Evolutionary conservation across 2,113 vertebrate genomes (phyloP).

Genomic region (Erinaceus europaeus): DNA sequence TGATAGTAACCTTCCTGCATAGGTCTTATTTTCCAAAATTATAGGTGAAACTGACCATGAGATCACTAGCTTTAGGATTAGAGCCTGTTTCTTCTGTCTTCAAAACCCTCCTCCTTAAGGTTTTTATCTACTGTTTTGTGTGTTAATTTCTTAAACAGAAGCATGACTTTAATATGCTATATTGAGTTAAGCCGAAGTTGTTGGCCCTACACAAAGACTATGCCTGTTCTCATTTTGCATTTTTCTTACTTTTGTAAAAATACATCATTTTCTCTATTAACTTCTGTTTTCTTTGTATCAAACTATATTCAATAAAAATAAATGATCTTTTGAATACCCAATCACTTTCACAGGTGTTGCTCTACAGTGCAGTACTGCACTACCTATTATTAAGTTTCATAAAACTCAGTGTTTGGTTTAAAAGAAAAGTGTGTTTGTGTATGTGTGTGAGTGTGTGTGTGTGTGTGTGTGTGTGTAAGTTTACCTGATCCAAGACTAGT

Average conservation of each 20-base stretch:
- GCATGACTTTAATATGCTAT: background rate
- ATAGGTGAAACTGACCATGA: background rate
- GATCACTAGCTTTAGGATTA: background rate
- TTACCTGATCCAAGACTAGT: background rate
- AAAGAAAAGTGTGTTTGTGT: too few species aligned
- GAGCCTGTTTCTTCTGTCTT: background rate
- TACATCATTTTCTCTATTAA: background rate
- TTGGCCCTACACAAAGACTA: background rate
- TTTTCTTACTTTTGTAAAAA: background rate
- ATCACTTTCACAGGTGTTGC: background rate
- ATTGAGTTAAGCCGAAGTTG: background rate
- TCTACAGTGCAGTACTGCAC: background rate
- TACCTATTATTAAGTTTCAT: background rate
- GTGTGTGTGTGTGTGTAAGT: background rate
- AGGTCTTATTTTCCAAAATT: background rate
- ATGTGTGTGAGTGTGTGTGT: background rate
- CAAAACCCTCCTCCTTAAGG: background rate
- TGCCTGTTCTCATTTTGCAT: background rate
- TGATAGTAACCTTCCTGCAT: background rate
- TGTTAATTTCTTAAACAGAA: background rate
- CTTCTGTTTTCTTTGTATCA: background rate
- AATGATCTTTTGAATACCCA: background rate
- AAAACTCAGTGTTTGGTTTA: background rate
- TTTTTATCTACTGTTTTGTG: background rate
- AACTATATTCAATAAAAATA: background rate